phyloP scores from a whole-genome alignment of 2,888 invertebrate genomes.

The Erebia ligea region DNA sequence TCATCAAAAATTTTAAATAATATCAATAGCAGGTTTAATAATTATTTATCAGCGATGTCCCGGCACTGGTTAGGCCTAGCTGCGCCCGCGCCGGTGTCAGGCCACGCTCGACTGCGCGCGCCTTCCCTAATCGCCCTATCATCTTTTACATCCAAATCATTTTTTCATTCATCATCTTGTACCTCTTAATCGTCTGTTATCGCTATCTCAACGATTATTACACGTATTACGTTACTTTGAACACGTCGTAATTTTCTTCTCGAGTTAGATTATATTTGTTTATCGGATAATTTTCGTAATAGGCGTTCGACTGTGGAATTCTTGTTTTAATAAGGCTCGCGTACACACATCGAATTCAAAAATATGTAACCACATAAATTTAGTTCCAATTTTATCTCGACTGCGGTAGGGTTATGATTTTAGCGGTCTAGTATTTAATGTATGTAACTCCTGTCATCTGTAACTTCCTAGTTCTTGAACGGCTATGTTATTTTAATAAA shows the following conservation, averaged over 20 bases:
- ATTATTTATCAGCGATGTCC: slow-evolving; percentile 64
- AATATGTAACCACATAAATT: not conserved
- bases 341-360: not conserved
- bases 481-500: no score
- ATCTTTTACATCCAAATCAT: slow-evolving; percentile 75
- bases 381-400: no score
- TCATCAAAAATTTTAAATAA: slow-evolving; percentile 56
- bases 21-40: slow-evolving; percentile 57
- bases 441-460: no score
- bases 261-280: slow-evolving; percentile 9
- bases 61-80: slow-evolving; percentile 74
- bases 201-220: slow-evolving; percentile 75
- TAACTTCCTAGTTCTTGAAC: no score
- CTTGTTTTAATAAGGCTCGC: not conserved
- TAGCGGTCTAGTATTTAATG: no score
- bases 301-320: not conserved
- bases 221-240: slow-evolving; percentile 75
- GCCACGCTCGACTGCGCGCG: slow-evolving; percentile 63
- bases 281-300: slow-evolving; percentile 10
- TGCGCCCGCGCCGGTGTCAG: slow-evolving; percentile 62
- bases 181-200: slow-evolving; percentile 72
- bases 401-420: no score
- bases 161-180: slow-evolving; percentile 76
- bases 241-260: slow-evolving; percentile 62
- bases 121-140: slow-evolving; percentile 67